Percentiles rank a stretch among this genome's conserved stretches.
These are phyloP conservation scores for Montipora capitata DNA, from an alignment of 92 coral and sea anemone species.

Conservation along the genomic window DNA sequence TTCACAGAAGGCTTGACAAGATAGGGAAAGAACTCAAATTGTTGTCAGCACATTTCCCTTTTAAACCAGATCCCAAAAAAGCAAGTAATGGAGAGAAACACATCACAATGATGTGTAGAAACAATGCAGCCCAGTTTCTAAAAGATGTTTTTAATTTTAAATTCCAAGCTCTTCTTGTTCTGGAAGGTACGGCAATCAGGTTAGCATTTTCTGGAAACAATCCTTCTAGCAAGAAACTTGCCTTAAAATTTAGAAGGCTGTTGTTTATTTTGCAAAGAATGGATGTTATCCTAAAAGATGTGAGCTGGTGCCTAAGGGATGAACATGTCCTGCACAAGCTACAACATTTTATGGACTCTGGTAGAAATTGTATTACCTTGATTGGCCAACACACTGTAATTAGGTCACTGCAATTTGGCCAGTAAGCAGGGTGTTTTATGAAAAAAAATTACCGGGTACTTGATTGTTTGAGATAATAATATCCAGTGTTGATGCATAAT, in stretches of 20 bases:
- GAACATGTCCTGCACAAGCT: conserved; percentile 32
- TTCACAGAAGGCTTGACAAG: conserved; percentile 39
- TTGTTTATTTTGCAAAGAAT: conserved; percentile 79
- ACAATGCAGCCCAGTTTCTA: conserved; percentile 3
- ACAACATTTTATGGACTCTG: conserved; percentile 30
- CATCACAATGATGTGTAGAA: not conserved
- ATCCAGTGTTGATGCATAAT: too few relatives aligned
- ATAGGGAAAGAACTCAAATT: conserved; percentile 30
- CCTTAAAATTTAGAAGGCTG: conserved; percentile 61
- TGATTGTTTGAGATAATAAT: too few relatives aligned
- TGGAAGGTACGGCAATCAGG: conserved; percentile 86
- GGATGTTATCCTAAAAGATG: conserved; percentile 68
- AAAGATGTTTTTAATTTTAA: conserved; percentile 71
- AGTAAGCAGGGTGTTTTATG: too few relatives aligned
- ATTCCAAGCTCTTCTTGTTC: conserved; percentile 81
- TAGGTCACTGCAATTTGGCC: not conserved
- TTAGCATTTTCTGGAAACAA: conserved; percentile 68
- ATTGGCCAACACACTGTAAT: conserved; percentile 16
- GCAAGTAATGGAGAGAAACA: conserved; percentile 35
- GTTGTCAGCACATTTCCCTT: conserved; percentile 6
- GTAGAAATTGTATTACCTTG: conserved; percentile 41
- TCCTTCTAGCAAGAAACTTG: conserved; percentile 40
- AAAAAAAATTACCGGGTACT: too few relatives aligned
- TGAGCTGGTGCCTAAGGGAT: conserved; percentile 25
- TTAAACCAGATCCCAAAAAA: not conserved